Conservation (phyloP, 2,797 vertebrate genomes). For the Spinus olivaceus region DNA sequence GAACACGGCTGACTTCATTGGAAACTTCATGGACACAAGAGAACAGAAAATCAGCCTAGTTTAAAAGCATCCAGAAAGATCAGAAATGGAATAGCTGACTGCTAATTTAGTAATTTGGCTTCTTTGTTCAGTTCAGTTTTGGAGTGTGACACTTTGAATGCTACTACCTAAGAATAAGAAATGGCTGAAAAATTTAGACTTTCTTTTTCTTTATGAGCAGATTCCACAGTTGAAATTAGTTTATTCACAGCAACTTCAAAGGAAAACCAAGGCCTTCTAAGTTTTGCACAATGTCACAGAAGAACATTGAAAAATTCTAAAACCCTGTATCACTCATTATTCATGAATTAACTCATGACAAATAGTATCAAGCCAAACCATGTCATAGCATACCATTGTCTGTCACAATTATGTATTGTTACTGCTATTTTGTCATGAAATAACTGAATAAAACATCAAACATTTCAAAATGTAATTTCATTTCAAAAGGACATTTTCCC, state of each 20-base stretch:
- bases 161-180: background rate
- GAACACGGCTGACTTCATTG: background rate
- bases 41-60: background rate
- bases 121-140: background rate
- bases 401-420: background rate
- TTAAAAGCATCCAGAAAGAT: background rate
- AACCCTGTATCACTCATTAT: background rate
- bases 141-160: background rate
- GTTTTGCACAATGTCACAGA: background rate
- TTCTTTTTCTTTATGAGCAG: background rate
- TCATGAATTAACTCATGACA: background rate
- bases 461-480: background rate
- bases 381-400: background rate
- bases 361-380: background rate
- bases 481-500: background rate
- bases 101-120: background rate
- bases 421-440: background rate
- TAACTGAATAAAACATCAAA: constrained; percentile 14
- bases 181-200: background rate
- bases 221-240: background rate
- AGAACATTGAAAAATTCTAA: background rate
- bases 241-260: background rate
- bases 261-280: background rate
- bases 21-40: background rate
- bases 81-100: background rate